These are phyloP conservation scores for Hippocampus guttulatus DNA, from an alignment of 2,113 vertebrate genomes.

Conservation along the genomic window DNA sequence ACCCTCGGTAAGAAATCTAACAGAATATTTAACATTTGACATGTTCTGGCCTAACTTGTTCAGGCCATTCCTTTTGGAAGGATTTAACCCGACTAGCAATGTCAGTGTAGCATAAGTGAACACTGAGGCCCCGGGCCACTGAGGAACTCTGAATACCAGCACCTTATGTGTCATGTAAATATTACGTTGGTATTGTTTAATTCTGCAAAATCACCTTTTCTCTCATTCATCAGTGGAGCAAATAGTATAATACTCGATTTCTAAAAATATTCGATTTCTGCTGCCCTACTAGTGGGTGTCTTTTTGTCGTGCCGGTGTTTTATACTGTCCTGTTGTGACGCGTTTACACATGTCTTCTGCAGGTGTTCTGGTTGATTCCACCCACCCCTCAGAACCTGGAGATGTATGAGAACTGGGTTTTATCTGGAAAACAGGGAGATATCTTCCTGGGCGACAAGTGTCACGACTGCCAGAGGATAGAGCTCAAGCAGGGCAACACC, in stretches of 20 bases:
- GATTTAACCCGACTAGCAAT: too few relatives aligned
- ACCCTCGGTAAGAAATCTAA: too few relatives aligned
- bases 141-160: not conserved
- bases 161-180: not conserved
- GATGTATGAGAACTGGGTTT: constrained; percentile 98
- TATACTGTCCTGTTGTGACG: not conserved
- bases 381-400: constrained; percentile 94
- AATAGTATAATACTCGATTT: not conserved
- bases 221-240: not conserved
- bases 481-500: constrained; percentile 93
- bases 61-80: too few relatives aligned
- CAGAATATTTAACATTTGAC: too few relatives aligned
- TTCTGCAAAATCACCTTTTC: not conserved
- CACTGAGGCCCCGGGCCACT: too few relatives aligned
- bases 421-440: constrained; percentile 97
- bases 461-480: constrained; percentile 89
- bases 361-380: constrained; percentile 99
- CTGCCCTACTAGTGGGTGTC: not conserved
- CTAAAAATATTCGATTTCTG: not conserved
- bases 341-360: constrained; percentile 9
- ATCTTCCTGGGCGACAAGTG: constrained; percentile 96
- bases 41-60: too few relatives aligned
- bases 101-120: too few relatives aligned
- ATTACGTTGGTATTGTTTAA: not conserved
- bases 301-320: not conserved